Base-by-base conservation (phyloP, 2,888 invertebrate genomes). In the Cheilosia grossa region DNA sequence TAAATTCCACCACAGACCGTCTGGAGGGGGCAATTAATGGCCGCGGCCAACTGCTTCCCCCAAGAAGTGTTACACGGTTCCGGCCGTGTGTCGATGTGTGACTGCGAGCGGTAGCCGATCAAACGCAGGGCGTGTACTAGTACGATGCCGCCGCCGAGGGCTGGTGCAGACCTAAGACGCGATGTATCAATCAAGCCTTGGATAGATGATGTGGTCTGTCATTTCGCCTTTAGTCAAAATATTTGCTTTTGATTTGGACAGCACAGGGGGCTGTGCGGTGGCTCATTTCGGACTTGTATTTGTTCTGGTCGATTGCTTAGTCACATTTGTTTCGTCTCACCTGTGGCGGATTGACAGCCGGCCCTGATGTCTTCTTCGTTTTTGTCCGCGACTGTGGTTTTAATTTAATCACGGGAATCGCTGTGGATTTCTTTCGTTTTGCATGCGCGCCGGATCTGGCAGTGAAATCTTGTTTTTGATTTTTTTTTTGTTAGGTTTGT, bases 291-390 rank as follows among this genome's bases (percentile, higher is more conserved):
- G 69, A 58, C 53, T 61, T 47, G 54, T 66, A 85, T 85, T 81
- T 67, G 85, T 85, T 81, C 59, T 59, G 85, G 67, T 81, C 75
- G 75, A 81, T 85, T 81, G 81, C 75, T 81, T 72, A 67, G 85
- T 77, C 75, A 66, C 85, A 80, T 81, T 85, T 53, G 80, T 70
- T 80, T 74, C 80, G 70, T 85, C 64, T 75, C 80, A 75, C 80
- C 81, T 56, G 40, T 17, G 15, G 24, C 27, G 21, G 59, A 74
- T 24, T 70, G 82, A 72, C 77, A 66, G 70, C 6, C 24, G 64
- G 13, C 24, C 24, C 13, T 21, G 10, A 15, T 64, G 33, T 59
- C 59, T 67, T 67, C 56, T 13, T 53, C 30, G 13, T 19, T 21
- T 33, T 47, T 24, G 24, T 10, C 49, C 9, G 30, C 24, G 51